These are phyloP conservation scores for Drosophila guanche DNA, from an alignment of 1,140 invertebrate species.

Conservation along the genomic window DNA sequence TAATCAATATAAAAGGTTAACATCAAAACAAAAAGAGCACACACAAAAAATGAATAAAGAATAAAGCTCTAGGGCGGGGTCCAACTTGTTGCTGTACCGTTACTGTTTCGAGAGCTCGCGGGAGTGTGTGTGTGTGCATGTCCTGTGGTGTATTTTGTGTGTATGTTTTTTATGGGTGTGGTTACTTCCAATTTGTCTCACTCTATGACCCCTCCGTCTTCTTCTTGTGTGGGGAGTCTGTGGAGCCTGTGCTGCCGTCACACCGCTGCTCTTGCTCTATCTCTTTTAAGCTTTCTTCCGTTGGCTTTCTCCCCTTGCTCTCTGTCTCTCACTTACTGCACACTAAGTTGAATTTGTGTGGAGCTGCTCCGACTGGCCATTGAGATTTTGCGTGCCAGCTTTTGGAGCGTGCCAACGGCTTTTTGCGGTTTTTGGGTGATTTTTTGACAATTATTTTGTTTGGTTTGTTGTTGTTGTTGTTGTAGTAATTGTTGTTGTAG, in stretches of 20 bases:
- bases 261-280: constrained; percentile 36
- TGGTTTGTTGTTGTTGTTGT: constrained; percentile 41
- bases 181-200: constrained; percentile 24
- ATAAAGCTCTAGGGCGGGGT: constrained; percentile 54
- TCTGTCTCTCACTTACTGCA: constrained; percentile 60
- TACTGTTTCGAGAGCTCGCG: constrained; percentile 7
- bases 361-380: constrained; percentile 81
- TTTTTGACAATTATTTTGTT: constrained; percentile 38
- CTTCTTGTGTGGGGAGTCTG: constrained; percentile 2
- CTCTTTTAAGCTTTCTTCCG: neutral
- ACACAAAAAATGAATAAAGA: constrained; percentile 37
- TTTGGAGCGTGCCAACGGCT: constrained; percentile 83
- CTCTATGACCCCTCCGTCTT: constrained; percentile 9
- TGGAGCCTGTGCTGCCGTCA: constrained; percentile 31
- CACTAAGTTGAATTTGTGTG: constrained; percentile 77
- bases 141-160: constrained; percentile 12
- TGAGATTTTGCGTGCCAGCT: constrained; percentile 82
- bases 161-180: constrained; percentile 13
- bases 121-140: constrained; percentile 2
- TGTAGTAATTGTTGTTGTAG: constrained; percentile 31
- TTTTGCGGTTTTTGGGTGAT: constrained; percentile 10
- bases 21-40: constrained; percentile 48
- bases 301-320: constrained; percentile 30
- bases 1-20: constrained; percentile 59
- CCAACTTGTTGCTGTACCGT: constrained; percentile 54